Conservation (phyloP, 64 coral and sea anemone genomes). For the Porites australiensis region DNA sequence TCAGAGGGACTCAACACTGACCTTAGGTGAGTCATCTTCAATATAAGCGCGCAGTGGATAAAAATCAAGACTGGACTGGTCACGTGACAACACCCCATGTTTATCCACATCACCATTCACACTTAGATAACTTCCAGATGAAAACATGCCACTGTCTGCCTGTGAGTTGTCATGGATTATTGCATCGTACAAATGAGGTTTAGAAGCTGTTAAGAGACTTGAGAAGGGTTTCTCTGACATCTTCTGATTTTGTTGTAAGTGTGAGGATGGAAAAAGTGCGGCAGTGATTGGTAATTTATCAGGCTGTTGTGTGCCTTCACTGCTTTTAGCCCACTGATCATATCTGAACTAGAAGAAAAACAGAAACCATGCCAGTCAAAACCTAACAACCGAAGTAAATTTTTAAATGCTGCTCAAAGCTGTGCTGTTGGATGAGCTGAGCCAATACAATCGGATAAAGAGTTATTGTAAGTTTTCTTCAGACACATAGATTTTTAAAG, state of each 20-base stretch:
- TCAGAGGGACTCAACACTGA: neutral
- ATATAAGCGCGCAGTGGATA: neutral
- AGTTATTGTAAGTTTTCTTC: too few species aligned
- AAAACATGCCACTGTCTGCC: slow-evolving; percentile 45
- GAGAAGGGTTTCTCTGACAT: slow-evolving; percentile 16
- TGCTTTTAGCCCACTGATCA: neutral
- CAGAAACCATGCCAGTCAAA: neutral
- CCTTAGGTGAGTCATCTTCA: slow-evolving; percentile 19
- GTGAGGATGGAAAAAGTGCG: neutral
- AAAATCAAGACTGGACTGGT: slow-evolving; percentile 27
- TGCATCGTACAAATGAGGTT: neutral
- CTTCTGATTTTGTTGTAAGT: neutral
- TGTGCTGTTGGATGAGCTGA: too few species aligned
- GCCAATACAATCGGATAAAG: too few species aligned
- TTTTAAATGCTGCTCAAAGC: too few species aligned
- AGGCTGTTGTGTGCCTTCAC: neutral
- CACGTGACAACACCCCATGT: slow-evolving; percentile 25
- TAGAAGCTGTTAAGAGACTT: neutral
- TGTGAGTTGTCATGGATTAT: slow-evolving; percentile 17
- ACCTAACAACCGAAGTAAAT: neutral
- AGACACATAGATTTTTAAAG: too few species aligned
- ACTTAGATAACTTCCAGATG: slow-evolving; percentile 21
- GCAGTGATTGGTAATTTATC: slow-evolving; percentile 32
- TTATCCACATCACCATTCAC: slow-evolving; percentile 17
- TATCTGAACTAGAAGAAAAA: slow-evolving; percentile 6